These are phyloP conservation scores for Typhlichthys subterraneus DNA, from an alignment of 2,797 vertebrate genomes.

Conservation along the genomic window DNA sequence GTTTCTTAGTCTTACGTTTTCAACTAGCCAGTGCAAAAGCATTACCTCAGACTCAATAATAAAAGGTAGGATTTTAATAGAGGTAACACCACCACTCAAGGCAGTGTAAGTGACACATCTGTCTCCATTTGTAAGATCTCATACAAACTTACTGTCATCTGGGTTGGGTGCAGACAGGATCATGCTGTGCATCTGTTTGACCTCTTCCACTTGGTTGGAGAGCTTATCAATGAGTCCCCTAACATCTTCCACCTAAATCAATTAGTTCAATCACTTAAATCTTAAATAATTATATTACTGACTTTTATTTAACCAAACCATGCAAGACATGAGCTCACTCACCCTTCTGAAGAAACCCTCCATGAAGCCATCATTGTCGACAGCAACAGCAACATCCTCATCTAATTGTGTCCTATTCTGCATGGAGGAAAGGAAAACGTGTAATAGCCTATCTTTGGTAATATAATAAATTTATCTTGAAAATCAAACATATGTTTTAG, in stretches of 20 bases:
- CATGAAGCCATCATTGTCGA: slow-evolving; percentile 91
- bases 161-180: slow-evolving; percentile 93
- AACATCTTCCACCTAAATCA: slow-evolving; percentile 88
- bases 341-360: slow-evolving; percentile 93
- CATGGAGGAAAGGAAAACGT: slow-evolving; percentile 2
- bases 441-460: neutral
- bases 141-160: slow-evolving; percentile 85
- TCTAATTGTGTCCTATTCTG: slow-evolving; percentile 82
- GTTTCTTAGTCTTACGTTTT: slow-evolving; percentile 43
- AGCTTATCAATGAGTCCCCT: slow-evolving; percentile 84
- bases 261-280: neutral
- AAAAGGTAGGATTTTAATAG: neutral
- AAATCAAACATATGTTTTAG: neutral
- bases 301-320: neutral
- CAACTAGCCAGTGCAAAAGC: slow-evolving; percentile 2
- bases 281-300: neutral
- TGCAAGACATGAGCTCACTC: slow-evolving; percentile 19
- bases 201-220: slow-evolving; percentile 85
- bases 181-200: slow-evolving; percentile 91
- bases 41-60: too few relatives aligned
- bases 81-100: neutral
- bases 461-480: too few relatives aligned
- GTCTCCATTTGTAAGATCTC: neutral
- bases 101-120: neutral
- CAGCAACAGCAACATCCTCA: slow-evolving; percentile 78